phyloP scores from a whole-genome alignment of 2,888 invertebrate genomes.

The Ophion obscuratus region DNA sequence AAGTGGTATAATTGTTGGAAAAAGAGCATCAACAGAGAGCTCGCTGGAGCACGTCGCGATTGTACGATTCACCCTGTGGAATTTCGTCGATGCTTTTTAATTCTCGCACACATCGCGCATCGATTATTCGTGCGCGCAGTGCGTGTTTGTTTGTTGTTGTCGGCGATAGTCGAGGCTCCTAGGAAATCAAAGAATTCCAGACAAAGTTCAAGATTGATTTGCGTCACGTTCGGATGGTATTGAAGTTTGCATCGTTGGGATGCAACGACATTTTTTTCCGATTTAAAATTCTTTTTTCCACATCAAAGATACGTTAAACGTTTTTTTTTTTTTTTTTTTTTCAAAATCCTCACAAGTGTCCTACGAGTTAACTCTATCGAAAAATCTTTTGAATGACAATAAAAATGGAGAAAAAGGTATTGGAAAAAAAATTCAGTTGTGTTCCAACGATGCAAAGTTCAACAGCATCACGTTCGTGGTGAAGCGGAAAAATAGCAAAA shows the following conservation, averaged over 20 bases:
- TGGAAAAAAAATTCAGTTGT: too few species aligned
- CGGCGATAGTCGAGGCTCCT: neutral
- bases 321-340: too few species aligned
- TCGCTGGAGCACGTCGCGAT: neutral
- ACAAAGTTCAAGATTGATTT: constrained; percentile 10
- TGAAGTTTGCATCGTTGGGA: too few species aligned
- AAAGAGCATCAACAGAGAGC: constrained; percentile 47
- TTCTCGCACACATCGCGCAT: neutral
- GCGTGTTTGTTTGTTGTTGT: neutral
- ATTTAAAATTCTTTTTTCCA: too few species aligned
- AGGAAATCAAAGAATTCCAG: neutral
- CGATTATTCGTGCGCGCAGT: neutral
- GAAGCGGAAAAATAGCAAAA: too few species aligned
- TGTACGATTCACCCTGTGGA: constrained; percentile 18
- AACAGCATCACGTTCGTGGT: neutral
- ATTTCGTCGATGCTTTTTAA: neutral
- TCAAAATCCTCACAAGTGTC: too few species aligned
- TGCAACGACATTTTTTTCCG: too few species aligned
- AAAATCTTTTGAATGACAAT: too few species aligned
- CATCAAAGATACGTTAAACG: too few species aligned
- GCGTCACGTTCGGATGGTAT: too few species aligned
- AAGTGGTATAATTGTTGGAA: constrained; percentile 63
- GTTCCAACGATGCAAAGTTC: neutral
- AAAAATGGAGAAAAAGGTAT: too few species aligned
- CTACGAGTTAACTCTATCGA: too few species aligned